Percentiles rank a stretch among this genome's conserved stretches.
These are phyloP conservation scores for Herpailurus yagouaroundi DNA, from an alignment of 2,113 vertebrate genomes.

Conservation along the genomic window DNA sequence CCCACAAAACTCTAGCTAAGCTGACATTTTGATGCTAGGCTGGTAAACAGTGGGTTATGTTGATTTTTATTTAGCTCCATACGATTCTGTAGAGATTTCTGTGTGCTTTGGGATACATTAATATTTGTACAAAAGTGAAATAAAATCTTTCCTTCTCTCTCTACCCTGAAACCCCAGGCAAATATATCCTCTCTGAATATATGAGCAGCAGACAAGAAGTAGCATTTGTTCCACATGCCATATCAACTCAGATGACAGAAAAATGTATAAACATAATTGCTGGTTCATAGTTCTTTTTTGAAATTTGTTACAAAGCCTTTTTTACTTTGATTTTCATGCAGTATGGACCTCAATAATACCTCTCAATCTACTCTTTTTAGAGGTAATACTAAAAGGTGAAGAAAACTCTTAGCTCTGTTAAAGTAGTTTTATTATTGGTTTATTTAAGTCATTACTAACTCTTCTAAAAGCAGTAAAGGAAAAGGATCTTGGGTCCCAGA, in stretches of 20 bases:
- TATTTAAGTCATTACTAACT: background rate
- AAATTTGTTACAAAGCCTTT: slow-evolving; percentile 13
- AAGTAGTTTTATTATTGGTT: background rate
- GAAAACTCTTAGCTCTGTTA: slow-evolving; percentile 25
- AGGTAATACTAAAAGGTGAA: background rate
- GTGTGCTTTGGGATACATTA: slow-evolving; percentile 44
- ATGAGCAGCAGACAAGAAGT: slow-evolving; percentile 21
- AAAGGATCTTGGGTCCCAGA: background rate
- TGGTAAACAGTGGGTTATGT: slow-evolving; percentile 45
- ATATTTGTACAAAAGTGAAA: slow-evolving; percentile 69
- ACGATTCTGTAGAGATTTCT: slow-evolving; percentile 24
- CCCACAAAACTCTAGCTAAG: background rate
- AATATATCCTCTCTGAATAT: slow-evolving; percentile 45
- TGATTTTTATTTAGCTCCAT: slow-evolving; percentile 61
- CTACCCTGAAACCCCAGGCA: background rate
- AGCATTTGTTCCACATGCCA: background rate
- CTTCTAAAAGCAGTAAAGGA: background rate
- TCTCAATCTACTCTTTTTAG: background rate
- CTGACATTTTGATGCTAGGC: slow-evolving; percentile 62
- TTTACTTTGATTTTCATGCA: background rate
- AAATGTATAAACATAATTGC: background rate
- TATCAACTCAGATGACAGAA: slow-evolving; percentile 38
- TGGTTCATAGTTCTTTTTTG: background rate
- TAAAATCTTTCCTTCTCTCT: slow-evolving; percentile 34
- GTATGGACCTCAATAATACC: background rate